These are phyloP conservation scores for Malacosoma neustria DNA, from an alignment of 2,888 invertebrate genomes.

Conservation along the genomic window DNA sequence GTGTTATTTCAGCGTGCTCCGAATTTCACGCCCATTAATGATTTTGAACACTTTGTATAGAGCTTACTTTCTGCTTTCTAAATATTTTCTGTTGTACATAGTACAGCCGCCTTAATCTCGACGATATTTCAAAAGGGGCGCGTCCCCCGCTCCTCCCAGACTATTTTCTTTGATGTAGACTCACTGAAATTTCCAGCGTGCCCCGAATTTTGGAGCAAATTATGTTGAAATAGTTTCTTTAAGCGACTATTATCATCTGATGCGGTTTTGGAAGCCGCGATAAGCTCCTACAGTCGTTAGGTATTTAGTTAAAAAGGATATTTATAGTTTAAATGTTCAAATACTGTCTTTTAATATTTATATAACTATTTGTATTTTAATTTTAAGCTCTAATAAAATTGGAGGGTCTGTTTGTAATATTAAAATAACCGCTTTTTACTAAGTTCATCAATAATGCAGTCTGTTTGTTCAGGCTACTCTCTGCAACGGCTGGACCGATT, in stretches of 20 bases:
- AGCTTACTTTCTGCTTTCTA: too few species aligned
- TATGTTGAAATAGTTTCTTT: constrained; percentile 54
- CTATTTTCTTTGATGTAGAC: constrained; percentile 56
- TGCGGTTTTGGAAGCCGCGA: constrained; percentile 19
- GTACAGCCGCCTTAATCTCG: constrained; percentile 2
- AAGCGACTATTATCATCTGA: constrained; percentile 26
- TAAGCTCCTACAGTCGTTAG: constrained; percentile 16
- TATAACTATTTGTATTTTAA: too few species aligned
- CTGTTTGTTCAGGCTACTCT: too few species aligned
- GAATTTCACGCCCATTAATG: too few species aligned
- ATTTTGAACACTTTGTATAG: too few species aligned
- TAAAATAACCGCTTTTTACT: too few species aligned
- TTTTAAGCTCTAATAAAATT: too few species aligned
- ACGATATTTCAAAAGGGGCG: constrained; percentile 26
- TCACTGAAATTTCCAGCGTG: constrained; percentile 48
- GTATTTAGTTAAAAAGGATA: constrained; percentile 16
- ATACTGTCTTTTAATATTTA: background rate
- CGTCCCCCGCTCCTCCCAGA: constrained; percentile 8
- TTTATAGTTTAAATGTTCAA: background rate
- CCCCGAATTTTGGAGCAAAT: constrained; percentile 48
- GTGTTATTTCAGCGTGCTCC: too few species aligned
- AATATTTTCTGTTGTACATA: background rate
- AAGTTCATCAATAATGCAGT: too few species aligned
- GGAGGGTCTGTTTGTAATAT: too few species aligned
- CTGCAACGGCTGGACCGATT: too few species aligned